Base-by-base conservation (phyloP, 1,140 invertebrate genomes). In the Drosophila littoralis region DNA sequence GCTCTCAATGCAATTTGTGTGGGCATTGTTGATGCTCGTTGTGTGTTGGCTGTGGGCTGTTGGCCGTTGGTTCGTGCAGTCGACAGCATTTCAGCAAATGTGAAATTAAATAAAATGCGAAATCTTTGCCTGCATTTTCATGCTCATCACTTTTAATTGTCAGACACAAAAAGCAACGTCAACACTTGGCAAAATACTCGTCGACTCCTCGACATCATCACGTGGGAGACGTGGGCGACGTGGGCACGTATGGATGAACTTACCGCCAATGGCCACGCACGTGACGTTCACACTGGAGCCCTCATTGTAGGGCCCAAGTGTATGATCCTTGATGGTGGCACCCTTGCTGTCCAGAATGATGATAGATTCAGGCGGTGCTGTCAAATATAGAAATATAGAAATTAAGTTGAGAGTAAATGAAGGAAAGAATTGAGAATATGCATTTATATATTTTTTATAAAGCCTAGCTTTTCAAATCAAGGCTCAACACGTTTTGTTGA, bases 191-290 rank as follows among this genome's bases (percentile, higher is more conserved):
- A 48, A 71, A 42, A 75, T 68, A 36, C 58, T 79, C 59, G 8
- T 68, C 22, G 38, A 22, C 58, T 42, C 33, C 64, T 28, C 46
- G 12, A 38, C 42, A 58, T 64, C 10, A 58, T 64, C 10, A 12
- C 4, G 7, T 13, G 51, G 38, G 33, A 36, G 28, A 51, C 38
- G 32, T 60, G 40, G 9, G 55, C 8, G 22, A 46, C 54, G 69
- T 46, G 9, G 55, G 10, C 33, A 46, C 54, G 69, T 46, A 58
- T 60, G 55, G 7, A 33, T 15, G n/a, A 42, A 93, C 94, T 95
- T 94, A 96, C 96, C 96, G 94, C 96, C 96, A 85, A 95, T 95
- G 67, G 96, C 96, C 63, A 96, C 95, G 92, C 97, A 97, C 60
- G 96, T 96, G 63, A 97, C 94, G 90, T 97, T 96, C 64, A 97